Base-by-base conservation (phyloP, 2,888 invertebrate genomes). In the Pteria penguin region DNA sequence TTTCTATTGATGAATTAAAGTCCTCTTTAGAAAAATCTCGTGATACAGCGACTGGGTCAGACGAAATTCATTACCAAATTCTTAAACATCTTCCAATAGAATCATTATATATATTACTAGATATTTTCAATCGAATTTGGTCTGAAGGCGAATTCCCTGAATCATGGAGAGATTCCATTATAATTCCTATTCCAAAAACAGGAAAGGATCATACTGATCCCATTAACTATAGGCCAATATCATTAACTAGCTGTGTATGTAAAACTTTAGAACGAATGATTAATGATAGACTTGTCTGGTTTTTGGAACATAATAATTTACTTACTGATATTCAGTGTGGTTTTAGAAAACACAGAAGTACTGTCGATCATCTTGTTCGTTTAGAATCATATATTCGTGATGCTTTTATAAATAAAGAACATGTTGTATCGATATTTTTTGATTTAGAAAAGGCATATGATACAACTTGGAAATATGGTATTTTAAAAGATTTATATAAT, bases 201-300 rank as follows among this genome's bases (percentile, higher is more conserved):
- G 77, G 69, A 5, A 74, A 76, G 65, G 74, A 76, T 65, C 65
- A 70, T 62, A 45, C 74, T 27, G 62, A 77, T 24, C 72, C 81
- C 24, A 61, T 33, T 4, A 80, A 74, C 70, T 86, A 85, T 58
- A 33, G 81, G 14, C 82, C 86, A 8, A 86, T 85, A 22, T 76
- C 82, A 24, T 61, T 86, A 24, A 82, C 85, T 8, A 80, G 81
- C 54, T 84, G 83, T 57, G 66, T 84, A 2, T 83, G 83, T 55
- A 86, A 85, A 61, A 45, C 81, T 0, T n/a, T n/a, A n/a, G n/a
- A n/a, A n/a, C n/a, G n/a, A n/a, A n/a, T n/a, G n/a, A n/a, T n/a
- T n/a, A n/a, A n/a, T n/a, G n/a, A n/a, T n/a, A n/a, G n/a, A n/a
- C n/a, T n/a, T n/a, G n/a, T n/a, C n/a, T n/a, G n/a, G n/a, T n/a